Evolutionary conservation across 2,113 vertebrate genomes (phyloP), one percentile per base, ranked within the genome.

Genomic region (Lasiurus borealis): DNA sequence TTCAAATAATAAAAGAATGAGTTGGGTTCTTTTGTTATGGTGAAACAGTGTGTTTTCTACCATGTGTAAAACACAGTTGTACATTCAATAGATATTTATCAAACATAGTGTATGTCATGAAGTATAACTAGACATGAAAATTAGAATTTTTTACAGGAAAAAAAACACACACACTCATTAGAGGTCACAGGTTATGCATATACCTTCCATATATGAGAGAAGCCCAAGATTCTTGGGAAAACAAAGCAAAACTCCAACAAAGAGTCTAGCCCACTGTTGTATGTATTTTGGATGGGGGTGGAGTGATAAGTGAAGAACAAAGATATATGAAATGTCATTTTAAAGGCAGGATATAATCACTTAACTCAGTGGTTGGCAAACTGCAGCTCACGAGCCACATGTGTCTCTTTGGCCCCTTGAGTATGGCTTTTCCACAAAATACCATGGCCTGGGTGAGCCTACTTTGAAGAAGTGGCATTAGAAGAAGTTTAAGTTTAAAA

Each of bases 1-100:
- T 92, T 94, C 12, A 92, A 75, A 75, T 97, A 14, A 90, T 36
- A 59, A 25, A 95, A 5, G 15, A 94, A 75, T 77, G 10, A 83
- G 8, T 73, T 69, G 5, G 27, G 13, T 89, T 69, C 31, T 34
- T 46, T 52, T 89, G 29, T 81, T 82, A 88, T 50, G 21, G 50
- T 88, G 68, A 95, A 94, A 64, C 29, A 16, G 27, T 85, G 0
- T 68, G 34, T 21, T 78, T 94, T 68, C 6, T 95, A 31, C 52
- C 19, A 29, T 27, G 11, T 72, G 57, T 14, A 85, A 82, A 21
- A 73, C 11, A 72, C 2, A 78, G 29, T 64, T 85, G 25, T 57
- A 71, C 10, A 50, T 80, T 80, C 9, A 72, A 36, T 50, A 83
- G 57, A 36, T 87, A 93, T 77, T 86, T 93, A 69, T 83, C 7